phyloP scores from a whole-genome alignment of 1,140 invertebrate genomes.

The Drosophila neocordata region DNA sequence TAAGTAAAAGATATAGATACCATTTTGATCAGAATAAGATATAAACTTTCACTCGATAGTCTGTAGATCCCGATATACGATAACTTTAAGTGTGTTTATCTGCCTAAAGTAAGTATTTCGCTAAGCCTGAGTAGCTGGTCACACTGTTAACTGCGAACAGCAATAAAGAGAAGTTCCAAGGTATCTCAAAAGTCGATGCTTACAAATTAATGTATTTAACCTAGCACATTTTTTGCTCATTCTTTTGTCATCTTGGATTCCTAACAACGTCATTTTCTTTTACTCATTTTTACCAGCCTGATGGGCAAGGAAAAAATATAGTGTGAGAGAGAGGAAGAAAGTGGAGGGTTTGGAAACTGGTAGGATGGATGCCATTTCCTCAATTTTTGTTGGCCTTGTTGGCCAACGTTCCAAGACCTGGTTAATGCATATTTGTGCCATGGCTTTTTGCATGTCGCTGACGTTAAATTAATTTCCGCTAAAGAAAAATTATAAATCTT shows the following conservation, averaged over 20 bases:
- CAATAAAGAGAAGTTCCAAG: background rate
- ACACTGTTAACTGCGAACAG: too few species aligned
- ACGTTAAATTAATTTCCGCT: constrained; percentile 77
- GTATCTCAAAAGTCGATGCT: background rate
- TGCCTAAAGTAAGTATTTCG: too few species aligned
- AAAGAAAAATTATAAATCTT: constrained; percentile 65
- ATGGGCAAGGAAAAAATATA: background rate
- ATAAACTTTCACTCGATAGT: too few species aligned
- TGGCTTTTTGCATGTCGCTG: constrained; percentile 60
- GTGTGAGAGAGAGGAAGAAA: background rate
- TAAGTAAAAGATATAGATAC: too few species aligned
- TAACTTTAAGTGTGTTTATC: too few species aligned
- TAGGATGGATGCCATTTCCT: constrained; percentile 33
- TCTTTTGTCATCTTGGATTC: constrained; percentile 54
- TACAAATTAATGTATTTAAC: background rate
- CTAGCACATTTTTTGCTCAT: background rate
- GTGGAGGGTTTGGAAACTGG: constrained; percentile 1
- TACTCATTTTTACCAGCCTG: constrained; percentile 9
- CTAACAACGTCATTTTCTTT: constrained; percentile 43
- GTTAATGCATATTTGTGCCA: constrained; percentile 76
- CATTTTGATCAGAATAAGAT: too few species aligned
- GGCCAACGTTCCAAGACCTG: constrained; percentile 50
- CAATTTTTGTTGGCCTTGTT: constrained; percentile 32
- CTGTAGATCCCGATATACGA: too few species aligned
- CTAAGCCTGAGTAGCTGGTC: too few species aligned